These are phyloP conservation scores for Alfaro cultratus DNA, from an alignment of 2,797 vertebrate species.

Conservation along the genomic window DNA sequence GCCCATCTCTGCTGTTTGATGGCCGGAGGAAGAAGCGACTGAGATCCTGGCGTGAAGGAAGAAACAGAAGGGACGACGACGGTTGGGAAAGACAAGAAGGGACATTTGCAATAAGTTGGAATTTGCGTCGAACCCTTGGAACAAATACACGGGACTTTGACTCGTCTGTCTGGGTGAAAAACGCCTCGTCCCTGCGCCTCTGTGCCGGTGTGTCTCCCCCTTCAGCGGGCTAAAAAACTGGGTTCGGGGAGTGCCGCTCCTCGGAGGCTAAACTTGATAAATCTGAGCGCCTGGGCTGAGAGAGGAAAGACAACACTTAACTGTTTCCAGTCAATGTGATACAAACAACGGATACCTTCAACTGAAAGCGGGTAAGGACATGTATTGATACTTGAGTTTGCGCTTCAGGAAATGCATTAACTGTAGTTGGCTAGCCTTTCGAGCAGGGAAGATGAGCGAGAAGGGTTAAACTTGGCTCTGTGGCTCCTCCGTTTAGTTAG, in stretches of 20 bases:
- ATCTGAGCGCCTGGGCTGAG: conserved; percentile 73
- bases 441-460: conserved; percentile 45
- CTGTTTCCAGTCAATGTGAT: conserved; percentile 84
- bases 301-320: conserved; percentile 71
- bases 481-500: conserved; percentile 64
- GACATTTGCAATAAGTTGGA: conserved; percentile 62
- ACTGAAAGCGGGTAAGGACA: conserved; percentile 81
- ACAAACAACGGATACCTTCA: conserved; percentile 78
- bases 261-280: conserved; percentile 77
- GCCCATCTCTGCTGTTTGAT: conserved; percentile 89
- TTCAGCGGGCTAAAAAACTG: conserved; percentile 81
- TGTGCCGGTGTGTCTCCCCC: conserved; percentile 80
- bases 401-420: conserved; percentile 50
- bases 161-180: conserved; percentile 64
- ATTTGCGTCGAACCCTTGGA: conserved; percentile 51
- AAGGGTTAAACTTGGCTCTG: conserved; percentile 74
- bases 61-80: conserved; percentile 73
- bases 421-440: conserved; percentile 36
- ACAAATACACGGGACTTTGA: conserved; percentile 51
- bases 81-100: conserved; percentile 72
- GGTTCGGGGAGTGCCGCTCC: conserved; percentile 86
- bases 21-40: conserved; percentile 84
- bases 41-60: conserved; percentile 79
- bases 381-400: conserved; percentile 17
- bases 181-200: conserved; percentile 71